Evolutionary conservation across 1,140 invertebrate genomes (phyloP), one percentile per base, ranked within the genome.

Genomic region (Anoplolepis gracilipes): DNA sequence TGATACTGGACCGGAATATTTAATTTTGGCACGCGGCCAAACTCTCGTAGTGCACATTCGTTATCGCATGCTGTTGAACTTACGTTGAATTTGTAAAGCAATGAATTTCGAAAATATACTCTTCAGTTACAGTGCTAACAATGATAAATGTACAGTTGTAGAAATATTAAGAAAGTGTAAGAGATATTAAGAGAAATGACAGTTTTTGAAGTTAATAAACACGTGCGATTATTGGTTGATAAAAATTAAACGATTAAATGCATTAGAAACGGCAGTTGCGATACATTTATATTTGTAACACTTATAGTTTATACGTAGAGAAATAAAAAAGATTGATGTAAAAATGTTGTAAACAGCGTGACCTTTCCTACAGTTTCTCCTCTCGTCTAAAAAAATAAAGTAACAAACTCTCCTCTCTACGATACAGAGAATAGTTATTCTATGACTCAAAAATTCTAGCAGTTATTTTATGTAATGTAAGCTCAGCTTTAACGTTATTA

Each of bases 1-100:
- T 30, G 33, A 70, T 22, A 69, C 16, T 81, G 30, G 25, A n/a
- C 13, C 28, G 49, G 22, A 81, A 70, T 81, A 81, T 64, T 81
- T 81, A 57, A 81, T 36, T 57, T 57, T 81, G 49, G 36, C 78
- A n/a, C 13, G 6, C 2, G 25, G 33, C 53, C 53, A 72, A 42
- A 4, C 8, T 53, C 53, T 53, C 53, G 49, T 25, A 16, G 16
- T 33, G 19, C 49, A 49, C 16, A 42, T 72, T 81, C 11, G 2
- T 81, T 81, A 59, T 72, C 33, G 67, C 13, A 25, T 6, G 11
- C 19, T 10, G 11, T 46, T 82, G 46, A 82, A 73, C 16, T 69
- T 79, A 30, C 11, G 6, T 33, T 25, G 19, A 79, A 70, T 70
- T 73, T 61, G n/a, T 59, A 22, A 7, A 19, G 7, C n/a, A 70